These are phyloP conservation scores for Epinephelus coioides DNA, from an alignment of 2,797 vertebrate species.

Conservation along the genomic window DNA sequence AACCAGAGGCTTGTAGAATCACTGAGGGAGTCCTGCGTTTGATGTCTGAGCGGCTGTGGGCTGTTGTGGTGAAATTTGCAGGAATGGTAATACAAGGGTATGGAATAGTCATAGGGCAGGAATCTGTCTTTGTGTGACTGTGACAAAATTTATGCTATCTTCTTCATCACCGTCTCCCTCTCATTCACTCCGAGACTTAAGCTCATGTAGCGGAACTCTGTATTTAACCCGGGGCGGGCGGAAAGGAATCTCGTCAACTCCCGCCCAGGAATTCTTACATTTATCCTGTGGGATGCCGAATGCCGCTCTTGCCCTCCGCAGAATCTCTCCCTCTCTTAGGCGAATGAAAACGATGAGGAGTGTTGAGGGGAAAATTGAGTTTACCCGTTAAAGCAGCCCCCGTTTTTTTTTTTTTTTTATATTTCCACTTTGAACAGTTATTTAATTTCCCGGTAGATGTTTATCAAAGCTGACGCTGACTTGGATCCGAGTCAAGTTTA, in stretches of 20 bases:
- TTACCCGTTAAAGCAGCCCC: constrained; percentile 86
- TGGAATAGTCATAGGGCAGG: constrained; percentile 33
- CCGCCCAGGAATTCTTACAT: constrained; percentile 64
- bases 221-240: constrained; percentile 33
- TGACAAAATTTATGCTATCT: constrained; percentile 28
- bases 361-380: constrained; percentile 84
- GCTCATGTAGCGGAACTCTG: constrained; percentile 53
- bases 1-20: constrained; percentile 55
- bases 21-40: constrained; percentile 48
- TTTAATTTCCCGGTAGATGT: constrained; percentile 93
- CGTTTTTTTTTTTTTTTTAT: constrained; percentile 80
- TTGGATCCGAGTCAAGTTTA: constrained; percentile 83
- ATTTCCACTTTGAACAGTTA: constrained; percentile 91
- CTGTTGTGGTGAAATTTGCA: constrained; percentile 50
- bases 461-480: constrained; percentile 88
- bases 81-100: constrained; percentile 54
- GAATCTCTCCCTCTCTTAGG: constrained; percentile 49
- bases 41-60: constrained; percentile 49
- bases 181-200: constrained; percentile 27
- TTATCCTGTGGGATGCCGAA: constrained; percentile 64
- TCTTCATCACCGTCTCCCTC: constrained; percentile 21
- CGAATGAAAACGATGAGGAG: constrained; percentile 67
- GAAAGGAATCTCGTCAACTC: constrained; percentile 59
- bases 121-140: constrained; percentile 45
- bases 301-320: constrained; percentile 35